Conservation (phyloP, 2,113 vertebrate genomes). For the Festucalex cinctus region DNA sequence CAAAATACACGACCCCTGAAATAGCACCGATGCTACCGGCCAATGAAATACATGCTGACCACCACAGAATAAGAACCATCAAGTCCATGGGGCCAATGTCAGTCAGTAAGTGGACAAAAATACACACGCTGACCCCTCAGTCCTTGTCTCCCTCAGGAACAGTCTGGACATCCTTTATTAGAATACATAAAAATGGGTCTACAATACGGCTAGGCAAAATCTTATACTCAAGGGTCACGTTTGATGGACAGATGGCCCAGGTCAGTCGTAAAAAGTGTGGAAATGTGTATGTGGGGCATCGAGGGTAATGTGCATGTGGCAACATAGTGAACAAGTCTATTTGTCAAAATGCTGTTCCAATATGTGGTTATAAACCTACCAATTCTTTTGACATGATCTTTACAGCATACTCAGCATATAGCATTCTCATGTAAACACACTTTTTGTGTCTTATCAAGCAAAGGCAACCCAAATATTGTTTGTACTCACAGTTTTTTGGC, state of each 20-base stretch:
- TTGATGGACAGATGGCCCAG: background rate
- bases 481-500: slow-evolving; percentile 90
- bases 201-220: background rate
- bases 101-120: slow-evolving; percentile 44
- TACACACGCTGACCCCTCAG: slow-evolving; percentile 39
- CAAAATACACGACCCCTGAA: slow-evolving; percentile 62
- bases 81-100: slow-evolving; percentile 48
- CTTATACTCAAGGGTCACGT: background rate
- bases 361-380: no score
- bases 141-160: slow-evolving; percentile 41
- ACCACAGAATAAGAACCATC: slow-evolving; percentile 52
- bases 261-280: background rate
- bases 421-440: no score
- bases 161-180: slow-evolving; percentile 31
- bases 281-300: background rate
- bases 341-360: background rate
- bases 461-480: background rate
- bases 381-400: no score
- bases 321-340: background rate
- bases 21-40: slow-evolving; percentile 47
- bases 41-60: slow-evolving; percentile 56
- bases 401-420: no score
- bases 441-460: no score
- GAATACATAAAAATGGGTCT: background rate
- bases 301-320: background rate